Conservation (phyloP, 2,113 vertebrate genomes). For the Coptodon bakossiorum region DNA sequence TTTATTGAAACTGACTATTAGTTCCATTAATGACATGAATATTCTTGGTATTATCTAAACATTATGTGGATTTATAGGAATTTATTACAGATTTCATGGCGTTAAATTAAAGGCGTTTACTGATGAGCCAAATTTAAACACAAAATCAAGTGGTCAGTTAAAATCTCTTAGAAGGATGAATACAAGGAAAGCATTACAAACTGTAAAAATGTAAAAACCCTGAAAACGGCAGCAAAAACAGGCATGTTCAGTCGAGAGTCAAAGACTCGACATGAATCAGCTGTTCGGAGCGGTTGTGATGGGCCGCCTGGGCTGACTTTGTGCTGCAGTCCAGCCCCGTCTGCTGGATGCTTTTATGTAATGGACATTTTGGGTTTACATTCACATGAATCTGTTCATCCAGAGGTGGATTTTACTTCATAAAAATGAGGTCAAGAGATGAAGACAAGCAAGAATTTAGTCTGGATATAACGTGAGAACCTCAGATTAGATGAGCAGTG, state of each 20-base stretch:
- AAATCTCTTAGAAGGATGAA: neutral
- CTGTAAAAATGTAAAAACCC: neutral
- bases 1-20: neutral
- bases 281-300: accelerated
- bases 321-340: neutral
- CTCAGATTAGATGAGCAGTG: neutral
- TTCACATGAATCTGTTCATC: neutral
- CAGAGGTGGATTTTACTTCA: neutral
- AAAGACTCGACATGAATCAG: neutral
- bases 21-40: neutral
- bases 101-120: neutral
- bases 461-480: neutral
- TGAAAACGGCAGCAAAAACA: neutral
- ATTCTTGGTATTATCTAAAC: neutral
- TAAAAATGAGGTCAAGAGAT: neutral
- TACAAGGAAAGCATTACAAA: neutral
- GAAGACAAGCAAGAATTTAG: neutral
- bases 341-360: neutral
- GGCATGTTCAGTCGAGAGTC: neutral
- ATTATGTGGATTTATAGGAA: neutral
- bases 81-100: neutral
- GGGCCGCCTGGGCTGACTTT: neutral
- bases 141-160: neutral
- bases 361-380: neutral
- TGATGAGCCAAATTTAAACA: neutral